These are phyloP conservation scores for Erannis defoliaria DNA, from an alignment of 2,888 invertebrate species.

Conservation along the genomic window DNA sequence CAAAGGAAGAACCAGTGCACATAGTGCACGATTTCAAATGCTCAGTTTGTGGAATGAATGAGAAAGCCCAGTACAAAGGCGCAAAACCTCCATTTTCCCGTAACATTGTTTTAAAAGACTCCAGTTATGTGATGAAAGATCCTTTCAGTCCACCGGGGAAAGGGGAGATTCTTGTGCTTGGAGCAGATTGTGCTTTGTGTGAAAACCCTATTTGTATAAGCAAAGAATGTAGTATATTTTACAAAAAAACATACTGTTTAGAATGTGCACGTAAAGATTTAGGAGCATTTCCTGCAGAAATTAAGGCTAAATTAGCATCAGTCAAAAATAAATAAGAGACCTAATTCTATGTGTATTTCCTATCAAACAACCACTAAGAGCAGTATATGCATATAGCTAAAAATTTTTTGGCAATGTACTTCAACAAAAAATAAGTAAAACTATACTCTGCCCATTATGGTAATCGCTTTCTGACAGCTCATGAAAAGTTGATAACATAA, in stretches of 20 bases:
- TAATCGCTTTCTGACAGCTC: too few relatives aligned
- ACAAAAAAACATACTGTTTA: slow-evolving; percentile 90
- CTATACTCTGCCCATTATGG: too few relatives aligned
- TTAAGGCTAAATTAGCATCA: slow-evolving; percentile 88
- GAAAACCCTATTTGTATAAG: slow-evolving; percentile 90
- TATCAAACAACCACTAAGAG: too few relatives aligned
- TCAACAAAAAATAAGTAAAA: too few relatives aligned
- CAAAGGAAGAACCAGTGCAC: slow-evolving; percentile 59
- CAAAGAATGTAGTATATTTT: slow-evolving; percentile 93
- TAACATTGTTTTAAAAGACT: slow-evolving; percentile 89
- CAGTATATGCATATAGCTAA: too few relatives aligned
- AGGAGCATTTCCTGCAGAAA: slow-evolving; percentile 89
- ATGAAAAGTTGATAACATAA: too few relatives aligned
- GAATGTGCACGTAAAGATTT: slow-evolving; percentile 88
- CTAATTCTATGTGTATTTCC: too few relatives aligned
- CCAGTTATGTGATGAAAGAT: slow-evolving; percentile 93
- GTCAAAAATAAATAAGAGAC: slow-evolving; percentile 55
- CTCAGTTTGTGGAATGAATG: slow-evolving; percentile 88
- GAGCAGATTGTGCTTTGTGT: slow-evolving; percentile 91
- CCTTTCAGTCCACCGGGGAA: slow-evolving; percentile 92
- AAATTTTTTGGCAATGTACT: too few relatives aligned
- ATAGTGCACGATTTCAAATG: slow-evolving; percentile 87
- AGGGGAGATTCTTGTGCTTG: slow-evolving; percentile 92
- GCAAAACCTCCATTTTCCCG: slow-evolving; percentile 90
- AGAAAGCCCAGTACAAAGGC: slow-evolving; percentile 92